A percentile compares a stretch with the other conserved stretches of the same genome.
Evolutionary conservation across 64 coral and sea anemone genomes (phyloP).

Genomic region (Orbicella faveolata): DNA sequence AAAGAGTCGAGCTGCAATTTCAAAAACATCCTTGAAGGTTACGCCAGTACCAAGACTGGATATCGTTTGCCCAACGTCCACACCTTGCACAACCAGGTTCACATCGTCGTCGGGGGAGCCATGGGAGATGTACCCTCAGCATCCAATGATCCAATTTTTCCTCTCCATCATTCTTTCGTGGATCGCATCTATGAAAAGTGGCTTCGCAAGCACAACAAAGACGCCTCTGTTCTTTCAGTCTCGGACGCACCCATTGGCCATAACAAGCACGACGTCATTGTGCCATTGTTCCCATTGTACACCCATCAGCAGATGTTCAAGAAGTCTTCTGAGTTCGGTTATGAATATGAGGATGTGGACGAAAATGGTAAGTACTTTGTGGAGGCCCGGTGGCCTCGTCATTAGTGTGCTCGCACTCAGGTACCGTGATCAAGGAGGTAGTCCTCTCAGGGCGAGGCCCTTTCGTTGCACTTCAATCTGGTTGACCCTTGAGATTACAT

Average conservation of each 20-base stretch:
- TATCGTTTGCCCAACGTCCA: conserved; percentile 47
- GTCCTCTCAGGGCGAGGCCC: neutral
- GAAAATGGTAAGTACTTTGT: conserved; percentile 48
- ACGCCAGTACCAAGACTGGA: conserved; percentile 44
- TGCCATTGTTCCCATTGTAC: conserved; percentile 61
- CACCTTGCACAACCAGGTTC: conserved; percentile 56
- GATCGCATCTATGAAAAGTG: conserved; percentile 65
- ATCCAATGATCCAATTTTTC: conserved; percentile 54
- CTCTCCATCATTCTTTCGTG: conserved; percentile 63
- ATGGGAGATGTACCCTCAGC: conserved; percentile 63
- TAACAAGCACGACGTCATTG: conserved; percentile 53
- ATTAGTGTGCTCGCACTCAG: too few species aligned
- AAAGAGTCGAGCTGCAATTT: conserved; percentile 65
- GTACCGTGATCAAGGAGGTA: too few species aligned
- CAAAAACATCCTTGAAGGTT: conserved; percentile 53
- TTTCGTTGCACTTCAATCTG: too few species aligned
- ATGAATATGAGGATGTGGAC: conserved; percentile 77
- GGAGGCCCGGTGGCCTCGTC: too few species aligned
- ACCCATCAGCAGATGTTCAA: conserved; percentile 75
- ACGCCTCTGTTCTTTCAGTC: conserved; percentile 14
- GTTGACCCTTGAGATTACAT: neutral
- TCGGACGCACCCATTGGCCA: conserved; percentile 67
- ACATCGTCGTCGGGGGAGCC: conserved; percentile 40
- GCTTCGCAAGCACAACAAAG: conserved; percentile 55
- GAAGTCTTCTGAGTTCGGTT: conserved; percentile 74